phyloP scores from a whole-genome alignment of 92 coral and sea anemone genomes.

The Pocillopora grandis region DNA sequence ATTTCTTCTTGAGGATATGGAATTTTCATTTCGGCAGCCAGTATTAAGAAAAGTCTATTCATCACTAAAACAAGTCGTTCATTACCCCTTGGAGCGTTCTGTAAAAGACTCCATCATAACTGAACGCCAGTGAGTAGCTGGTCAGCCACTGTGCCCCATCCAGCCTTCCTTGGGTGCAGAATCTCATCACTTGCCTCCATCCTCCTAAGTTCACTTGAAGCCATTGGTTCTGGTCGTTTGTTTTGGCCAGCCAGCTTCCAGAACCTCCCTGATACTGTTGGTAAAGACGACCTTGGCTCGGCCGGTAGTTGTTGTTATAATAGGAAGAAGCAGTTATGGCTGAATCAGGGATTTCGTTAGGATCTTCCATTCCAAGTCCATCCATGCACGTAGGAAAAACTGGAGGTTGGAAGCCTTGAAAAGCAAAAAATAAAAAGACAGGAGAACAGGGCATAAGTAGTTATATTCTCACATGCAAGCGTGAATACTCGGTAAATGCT shows the following conservation, averaged over 20 bases:
- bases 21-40: no score
- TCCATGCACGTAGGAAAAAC: background rate
- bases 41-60: no score
- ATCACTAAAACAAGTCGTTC: no score
- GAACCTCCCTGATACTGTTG: background rate
- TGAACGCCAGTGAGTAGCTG: background rate
- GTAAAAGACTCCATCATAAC: conserved; percentile 22
- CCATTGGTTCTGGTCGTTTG: background rate
- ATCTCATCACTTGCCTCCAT: conserved; percentile 18
- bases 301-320: background rate
- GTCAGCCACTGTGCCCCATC: conserved; percentile 25
- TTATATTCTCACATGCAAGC: background rate
- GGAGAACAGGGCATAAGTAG: background rate
- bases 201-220: conserved; percentile 17
- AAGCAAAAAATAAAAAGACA: background rate
- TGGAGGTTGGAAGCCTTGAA: background rate
- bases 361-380: conserved; percentile 12
- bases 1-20: no score
- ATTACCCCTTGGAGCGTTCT: background rate
- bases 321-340: conserved; percentile 12
- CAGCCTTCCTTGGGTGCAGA: conserved; percentile 26
- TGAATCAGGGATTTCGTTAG: background rate
- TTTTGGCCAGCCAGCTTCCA: conserved; percentile 15
- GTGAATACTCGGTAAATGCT: no score
- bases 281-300: conserved; percentile 9